Percentiles rank a stretch among this genome's conserved stretches.
phyloP scores from a whole-genome alignment of 2,113 vertebrate genomes.

The Neomonachus schauinslandi region DNA sequence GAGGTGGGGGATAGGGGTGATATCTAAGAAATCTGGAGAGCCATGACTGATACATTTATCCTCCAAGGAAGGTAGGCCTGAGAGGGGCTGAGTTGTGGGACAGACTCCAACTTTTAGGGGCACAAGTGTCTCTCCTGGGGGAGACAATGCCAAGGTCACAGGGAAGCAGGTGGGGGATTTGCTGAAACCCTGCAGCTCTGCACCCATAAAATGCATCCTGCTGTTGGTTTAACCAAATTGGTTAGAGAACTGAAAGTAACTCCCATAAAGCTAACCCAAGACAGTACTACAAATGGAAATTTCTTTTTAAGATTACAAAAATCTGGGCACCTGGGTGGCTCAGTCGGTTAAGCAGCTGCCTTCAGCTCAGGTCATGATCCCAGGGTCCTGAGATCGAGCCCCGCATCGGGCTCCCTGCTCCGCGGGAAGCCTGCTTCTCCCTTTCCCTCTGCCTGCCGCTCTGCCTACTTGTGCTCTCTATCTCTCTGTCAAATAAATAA shows the following conservation, averaged over 20 bases:
- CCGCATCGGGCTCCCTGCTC: too few relatives aligned
- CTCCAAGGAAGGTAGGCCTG: neutral
- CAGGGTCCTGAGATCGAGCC: too few relatives aligned
- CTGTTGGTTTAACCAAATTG: neutral
- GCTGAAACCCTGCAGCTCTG: neutral
- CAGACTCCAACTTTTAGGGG: neutral
- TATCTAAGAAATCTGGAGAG: neutral
- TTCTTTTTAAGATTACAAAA: neutral
- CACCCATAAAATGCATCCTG: neutral
- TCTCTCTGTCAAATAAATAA: too few relatives aligned
- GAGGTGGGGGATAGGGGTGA: neutral
- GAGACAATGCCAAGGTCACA: neutral
- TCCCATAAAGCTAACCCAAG: neutral
- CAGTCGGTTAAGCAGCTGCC: too few relatives aligned
- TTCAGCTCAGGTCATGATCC: too few relatives aligned
- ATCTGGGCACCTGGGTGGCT: too few relatives aligned
- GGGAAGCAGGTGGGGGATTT: neutral
- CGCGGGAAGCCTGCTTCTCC: too few relatives aligned
- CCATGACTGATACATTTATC: neutral
- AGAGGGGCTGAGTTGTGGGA: neutral
- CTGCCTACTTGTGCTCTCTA: too few relatives aligned
- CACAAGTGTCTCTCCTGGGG: rapidly evolving
- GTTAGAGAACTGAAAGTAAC: slow-evolving; percentile 36
- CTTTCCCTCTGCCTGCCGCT: too few relatives aligned
- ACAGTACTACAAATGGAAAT: neutral